Evolutionary conservation across 2,888 invertebrate species (phyloP).

Genomic region (Oxyscelio sp.): DNA sequence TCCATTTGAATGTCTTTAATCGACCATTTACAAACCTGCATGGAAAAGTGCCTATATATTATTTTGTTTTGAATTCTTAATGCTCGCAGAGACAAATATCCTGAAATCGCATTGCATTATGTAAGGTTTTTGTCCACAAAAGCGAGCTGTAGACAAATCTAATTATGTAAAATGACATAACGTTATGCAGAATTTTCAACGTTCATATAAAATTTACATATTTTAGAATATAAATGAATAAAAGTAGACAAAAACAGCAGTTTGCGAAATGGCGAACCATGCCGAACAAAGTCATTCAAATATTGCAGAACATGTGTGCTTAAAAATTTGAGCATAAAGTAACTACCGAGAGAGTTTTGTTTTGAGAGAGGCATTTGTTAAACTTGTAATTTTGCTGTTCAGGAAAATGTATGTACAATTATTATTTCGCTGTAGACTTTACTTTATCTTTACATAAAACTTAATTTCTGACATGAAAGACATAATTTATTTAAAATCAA

Average conservation of each 20-base stretch:
- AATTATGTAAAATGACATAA: conserved; percentile 59
- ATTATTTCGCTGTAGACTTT: too few relatives aligned
- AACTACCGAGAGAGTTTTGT: too few relatives aligned
- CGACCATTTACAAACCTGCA: background rate
- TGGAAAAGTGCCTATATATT: background rate
- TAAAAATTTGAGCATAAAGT: conserved; percentile 7
- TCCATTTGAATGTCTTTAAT: conserved; percentile 16
- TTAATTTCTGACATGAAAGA: too few relatives aligned
- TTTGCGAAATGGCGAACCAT: conserved; percentile 29
- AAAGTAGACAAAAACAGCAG: conserved; percentile 33
- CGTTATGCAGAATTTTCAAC: conserved; percentile 40
- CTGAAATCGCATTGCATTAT: conserved; percentile 31
- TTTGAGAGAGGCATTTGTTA: background rate
- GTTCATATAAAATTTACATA: conserved; percentile 46
- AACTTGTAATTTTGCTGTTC: too few relatives aligned
- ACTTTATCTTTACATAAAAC: too few relatives aligned
- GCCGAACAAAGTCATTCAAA: conserved; percentile 33
- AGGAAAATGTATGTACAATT: background rate
- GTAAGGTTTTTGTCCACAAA: conserved; percentile 43
- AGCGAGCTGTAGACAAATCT: conserved; percentile 40
- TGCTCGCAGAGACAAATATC: conserved; percentile 20
- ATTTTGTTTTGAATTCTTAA: conserved; percentile 21
- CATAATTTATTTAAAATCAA: too few relatives aligned
- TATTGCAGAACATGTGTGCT: conserved; percentile 6
- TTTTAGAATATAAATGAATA: conserved; percentile 47